Base-by-base conservation (phyloP, 64 coral and sea anemone genomes). In the Montipora efflorescens region DNA sequence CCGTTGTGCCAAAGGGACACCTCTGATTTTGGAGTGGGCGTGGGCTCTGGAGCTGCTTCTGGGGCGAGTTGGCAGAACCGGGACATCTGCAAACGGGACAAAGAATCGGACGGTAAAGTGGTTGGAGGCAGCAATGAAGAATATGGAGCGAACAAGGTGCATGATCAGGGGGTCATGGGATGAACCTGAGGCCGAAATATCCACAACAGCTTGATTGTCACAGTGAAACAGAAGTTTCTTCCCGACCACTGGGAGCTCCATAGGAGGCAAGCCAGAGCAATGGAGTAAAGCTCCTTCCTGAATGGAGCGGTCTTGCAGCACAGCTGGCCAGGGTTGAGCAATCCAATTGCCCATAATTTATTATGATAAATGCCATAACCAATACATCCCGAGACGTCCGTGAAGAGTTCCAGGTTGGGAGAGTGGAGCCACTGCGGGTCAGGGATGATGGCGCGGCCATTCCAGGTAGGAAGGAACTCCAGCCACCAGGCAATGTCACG, bases 281-380 rank as follows among this genome's bases (percentile, higher is more conserved):
- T 89, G 11, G 72, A 8, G 87, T 89, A 89, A 2, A 89, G 70
- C 13, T 89, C 72, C n/a, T 89, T 89, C 69, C 75, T 72, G 45
- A 13, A 77, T 89, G 9, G 69, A 72, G 2, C 19, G 47, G 15
- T 21, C 13, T 22, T 75, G 25, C 7, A 75, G 72, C 4, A 25
- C 4, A 6, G 72, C 48, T 23, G 74, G 55, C 87, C 87, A 76
- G 16, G 87, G 16, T 5, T 50, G 3, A 5, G 69, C 47, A 20
- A 89, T 55, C 87, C 73, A 89, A 10, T 89, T 28, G 47, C 70
- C 47, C 15, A 10, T 20, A 23, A 23, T 23, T 23, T 23, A 23
- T 23, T 23, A 11, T 22, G 77, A 36, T 7, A 75, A 5, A 51
- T 75, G 5, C 71, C 71, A 15, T 75, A 89, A 25, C 87, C 71